Evolutionary conservation across 2,113 vertebrate species (phyloP), one percentile per base, ranked within the genome.

Genomic region (Podilymbus podiceps): DNA sequence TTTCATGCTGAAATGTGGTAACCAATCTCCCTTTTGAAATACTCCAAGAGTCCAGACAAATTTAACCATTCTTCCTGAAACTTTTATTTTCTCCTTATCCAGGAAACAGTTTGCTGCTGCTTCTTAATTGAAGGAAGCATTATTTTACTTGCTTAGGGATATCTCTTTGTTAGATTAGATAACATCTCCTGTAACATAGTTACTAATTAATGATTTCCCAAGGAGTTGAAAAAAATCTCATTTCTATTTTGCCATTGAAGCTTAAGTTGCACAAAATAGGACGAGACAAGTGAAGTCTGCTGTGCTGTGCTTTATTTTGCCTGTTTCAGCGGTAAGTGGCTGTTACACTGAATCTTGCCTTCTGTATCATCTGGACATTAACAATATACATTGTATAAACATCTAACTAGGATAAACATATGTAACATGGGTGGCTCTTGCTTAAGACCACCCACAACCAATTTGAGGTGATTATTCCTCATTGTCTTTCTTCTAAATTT

Each of bases 61-160:
- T 93, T 78, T 79, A 89, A 82, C 88, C 49, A 85, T 88, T 85
- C 60, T 79, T 85, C 62, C 52, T 67, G 53, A 82, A 90, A 82
- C n/a, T 78, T 90, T 67, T 95, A 75, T 92, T 92, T 90, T 28
- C 52, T 89, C 30, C 21, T 73, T 78, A 75, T 90, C 28, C 79
- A 64, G 60, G n/a, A 59, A n/a, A 46, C 22, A 59, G 31, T 82
- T 92, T 90, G 28, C 66, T 93, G 88, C 59, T 75, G 90, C 55
- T 93, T 89, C 64, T 58, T 92, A 91, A 90, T 82, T 92, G 58
- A 90, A 88, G 59, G 52, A 95, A 93, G 44, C 44, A 75, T 82
- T 78, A 67, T 93, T 92, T 92, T 24, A 35, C n/a, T 72, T 2
- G 1, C 49, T 93, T 81, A 77, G 73, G 77, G 68, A 81, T 89